phyloP scores from a whole-genome alignment of 2,888 invertebrate species.

The Anarsia innoxiella region DNA sequence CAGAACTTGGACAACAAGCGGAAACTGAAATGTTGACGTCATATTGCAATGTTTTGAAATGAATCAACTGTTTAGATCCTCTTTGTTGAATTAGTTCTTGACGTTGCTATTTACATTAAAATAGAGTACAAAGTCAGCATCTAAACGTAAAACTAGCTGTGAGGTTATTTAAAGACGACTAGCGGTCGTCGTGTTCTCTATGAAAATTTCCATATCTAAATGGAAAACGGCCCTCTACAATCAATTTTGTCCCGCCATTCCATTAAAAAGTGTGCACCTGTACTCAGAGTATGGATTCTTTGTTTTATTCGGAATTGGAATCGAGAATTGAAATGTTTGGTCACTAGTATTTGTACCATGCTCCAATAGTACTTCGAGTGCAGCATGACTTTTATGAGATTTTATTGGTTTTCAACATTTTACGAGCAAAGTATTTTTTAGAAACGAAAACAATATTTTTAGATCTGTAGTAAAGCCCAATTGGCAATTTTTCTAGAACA shows the following conservation, averaged over 20 bases:
- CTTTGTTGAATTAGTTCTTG: no score
- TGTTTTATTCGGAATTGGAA: slow-evolving; percentile 41
- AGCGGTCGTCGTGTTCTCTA: no score
- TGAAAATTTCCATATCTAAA: slow-evolving; percentile 71
- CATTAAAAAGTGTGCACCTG: slow-evolving; percentile 68
- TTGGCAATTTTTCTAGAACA: not conserved
- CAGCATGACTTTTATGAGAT: not conserved
- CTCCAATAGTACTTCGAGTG: not conserved
- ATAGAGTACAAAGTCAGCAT: no score
- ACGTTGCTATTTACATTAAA: no score
- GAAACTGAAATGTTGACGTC: slow-evolving; percentile 21
- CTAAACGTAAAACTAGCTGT: no score
- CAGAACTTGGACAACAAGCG: slow-evolving; percentile 42
- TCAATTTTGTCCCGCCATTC: slow-evolving; percentile 66
- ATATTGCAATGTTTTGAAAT: not conserved
- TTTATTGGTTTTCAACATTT: no score
- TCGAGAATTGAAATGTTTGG: slow-evolving; percentile 43
- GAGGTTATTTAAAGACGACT: no score
- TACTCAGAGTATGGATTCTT: slow-evolving; percentile 49
- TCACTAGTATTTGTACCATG: slow-evolving; percentile 13
- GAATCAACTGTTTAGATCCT: no score
- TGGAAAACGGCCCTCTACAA: slow-evolving; percentile 67
- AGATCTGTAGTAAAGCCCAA: not conserved
- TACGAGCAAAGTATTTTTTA: not conserved
- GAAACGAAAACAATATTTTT: not conserved